Evolutionary conservation across 2,113 vertebrate species (phyloP).

Genomic region (Mirza zaza): DNA sequence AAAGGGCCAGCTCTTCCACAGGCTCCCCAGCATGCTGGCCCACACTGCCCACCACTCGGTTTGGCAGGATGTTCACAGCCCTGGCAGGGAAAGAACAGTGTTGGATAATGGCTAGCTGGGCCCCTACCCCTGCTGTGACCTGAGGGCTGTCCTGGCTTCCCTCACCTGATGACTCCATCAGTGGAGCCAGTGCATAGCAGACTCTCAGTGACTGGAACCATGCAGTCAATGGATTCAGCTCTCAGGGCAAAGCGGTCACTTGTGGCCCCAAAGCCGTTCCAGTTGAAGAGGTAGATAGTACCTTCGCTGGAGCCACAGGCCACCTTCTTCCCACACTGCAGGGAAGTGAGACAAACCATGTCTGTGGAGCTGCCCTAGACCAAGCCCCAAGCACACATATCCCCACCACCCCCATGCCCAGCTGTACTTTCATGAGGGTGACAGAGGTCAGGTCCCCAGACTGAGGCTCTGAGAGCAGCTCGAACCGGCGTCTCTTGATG

Average conservation of each 20-base stretch:
- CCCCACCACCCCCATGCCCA: background rate
- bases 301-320: constrained; percentile 95
- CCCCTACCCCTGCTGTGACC: background rate
- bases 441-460: constrained; percentile 93
- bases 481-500: constrained; percentile 92
- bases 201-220: constrained; percentile 90
- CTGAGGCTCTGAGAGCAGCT: constrained; percentile 93
- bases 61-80: constrained; percentile 93
- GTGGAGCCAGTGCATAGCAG: constrained; percentile 93
- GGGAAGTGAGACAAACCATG: background rate
- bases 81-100: constrained; percentile 77
- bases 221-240: constrained; percentile 94
- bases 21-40: constrained; percentile 94
- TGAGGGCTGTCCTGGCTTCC: background rate
- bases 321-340: constrained; percentile 92
- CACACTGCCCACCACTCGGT: constrained; percentile 93
- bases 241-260: constrained; percentile 94
- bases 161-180: constrained; percentile 95
- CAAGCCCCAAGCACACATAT: fast-evolving
- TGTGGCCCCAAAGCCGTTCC: constrained; percentile 95
- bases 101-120: background rate
- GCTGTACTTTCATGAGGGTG: constrained; percentile 90
- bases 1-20: constrained; percentile 90
- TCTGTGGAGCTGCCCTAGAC: background rate
- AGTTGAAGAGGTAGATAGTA: constrained; percentile 97